Percentiles rank a stretch among this genome's conserved stretches.
Conservation (phyloP, 2,888 invertebrate species). For the Philereme vetulata region DNA sequence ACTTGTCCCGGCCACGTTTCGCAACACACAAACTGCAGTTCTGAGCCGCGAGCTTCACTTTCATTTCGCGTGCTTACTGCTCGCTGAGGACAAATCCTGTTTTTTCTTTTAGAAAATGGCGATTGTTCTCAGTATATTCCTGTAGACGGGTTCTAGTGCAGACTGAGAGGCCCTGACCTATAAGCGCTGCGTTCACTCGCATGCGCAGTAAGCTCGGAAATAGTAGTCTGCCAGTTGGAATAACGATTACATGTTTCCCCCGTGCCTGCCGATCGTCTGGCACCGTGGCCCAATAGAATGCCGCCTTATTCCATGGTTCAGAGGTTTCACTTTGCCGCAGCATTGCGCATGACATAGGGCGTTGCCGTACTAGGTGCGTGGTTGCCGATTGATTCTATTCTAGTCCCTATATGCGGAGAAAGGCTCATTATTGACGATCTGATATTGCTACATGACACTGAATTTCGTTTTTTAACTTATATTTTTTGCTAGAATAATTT, state of each 20-base stretch:
- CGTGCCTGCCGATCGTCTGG: constrained; percentile 67
- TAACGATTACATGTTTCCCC: constrained; percentile 76
- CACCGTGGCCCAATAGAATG: constrained; percentile 50
- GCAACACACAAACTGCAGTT: constrained; percentile 32
- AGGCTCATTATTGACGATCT: constrained; percentile 33
- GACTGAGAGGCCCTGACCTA: constrained; percentile 78
- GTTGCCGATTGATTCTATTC: constrained; percentile 57
- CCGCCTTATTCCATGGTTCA: constrained; percentile 44
- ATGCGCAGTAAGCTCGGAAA: constrained; percentile 69
- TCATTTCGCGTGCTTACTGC: constrained; percentile 47
- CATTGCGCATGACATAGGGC: constrained; percentile 34
- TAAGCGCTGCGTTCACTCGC: constrained; percentile 66
- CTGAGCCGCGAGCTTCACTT: constrained; percentile 34
- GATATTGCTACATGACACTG: constrained; percentile 21
- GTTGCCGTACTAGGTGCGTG: constrained; percentile 39
- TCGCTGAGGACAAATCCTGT: constrained; percentile 38
- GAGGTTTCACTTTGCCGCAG: constrained; percentile 41
- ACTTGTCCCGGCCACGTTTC: constrained; percentile 36
- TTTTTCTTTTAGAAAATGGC: constrained; percentile 51
- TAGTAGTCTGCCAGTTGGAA: constrained; percentile 69
- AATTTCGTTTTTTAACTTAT: no score
- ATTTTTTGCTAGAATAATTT: no score
- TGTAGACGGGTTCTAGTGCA: constrained; percentile 68
- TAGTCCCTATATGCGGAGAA: constrained; percentile 47
- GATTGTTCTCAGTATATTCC: constrained; percentile 66